Conservation (phyloP, 2,113 vertebrate species). For the Parus major region DNA sequence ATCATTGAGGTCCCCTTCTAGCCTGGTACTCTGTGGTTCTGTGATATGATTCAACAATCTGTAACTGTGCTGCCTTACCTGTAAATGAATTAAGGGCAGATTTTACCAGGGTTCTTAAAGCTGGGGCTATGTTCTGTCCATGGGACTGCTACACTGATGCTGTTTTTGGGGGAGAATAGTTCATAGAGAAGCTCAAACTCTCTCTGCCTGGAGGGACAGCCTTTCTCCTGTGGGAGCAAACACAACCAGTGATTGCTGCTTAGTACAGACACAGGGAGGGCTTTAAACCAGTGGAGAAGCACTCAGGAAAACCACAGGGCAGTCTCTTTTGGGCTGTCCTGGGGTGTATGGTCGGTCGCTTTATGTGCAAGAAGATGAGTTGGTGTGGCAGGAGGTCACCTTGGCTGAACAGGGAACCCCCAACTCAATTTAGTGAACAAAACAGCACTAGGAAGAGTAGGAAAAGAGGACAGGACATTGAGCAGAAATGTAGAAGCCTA, state of each 20-base stretch:
- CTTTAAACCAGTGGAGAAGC: background rate
- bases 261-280: no score
- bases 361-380: background rate
- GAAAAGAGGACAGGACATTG: background rate
- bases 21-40: background rate
- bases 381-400: background rate
- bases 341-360: accelerated
- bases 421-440: background rate
- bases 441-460: background rate
- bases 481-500: background rate
- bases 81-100: background rate
- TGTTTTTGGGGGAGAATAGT: background rate
- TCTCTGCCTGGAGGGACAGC: background rate
- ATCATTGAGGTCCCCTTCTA: background rate
- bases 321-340: background rate
- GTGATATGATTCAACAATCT: background rate
- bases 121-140: background rate
- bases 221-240: background rate
- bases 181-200: background rate
- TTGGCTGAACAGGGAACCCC: background rate
- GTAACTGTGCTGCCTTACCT: background rate
- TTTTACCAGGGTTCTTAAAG: background rate
- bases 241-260: background rate
- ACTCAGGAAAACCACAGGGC: background rate
- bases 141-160: background rate